phyloP scores from a whole-genome alignment of 2,888 invertebrate species.

The Cremastinae sp. region DNA sequence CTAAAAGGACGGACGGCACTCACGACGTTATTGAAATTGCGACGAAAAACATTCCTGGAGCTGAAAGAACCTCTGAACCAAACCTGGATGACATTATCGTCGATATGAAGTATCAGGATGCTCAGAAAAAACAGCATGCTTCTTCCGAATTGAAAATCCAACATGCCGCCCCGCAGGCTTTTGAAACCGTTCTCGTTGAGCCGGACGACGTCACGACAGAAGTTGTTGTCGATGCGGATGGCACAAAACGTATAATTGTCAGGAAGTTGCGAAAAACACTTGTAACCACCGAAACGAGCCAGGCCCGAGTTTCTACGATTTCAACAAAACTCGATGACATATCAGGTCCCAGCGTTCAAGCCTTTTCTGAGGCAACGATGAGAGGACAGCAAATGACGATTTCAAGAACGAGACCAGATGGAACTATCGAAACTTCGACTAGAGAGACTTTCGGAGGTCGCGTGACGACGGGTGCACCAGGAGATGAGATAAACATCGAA shows the following conservation, averaged over 20 bases:
- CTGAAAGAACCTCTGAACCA: conserved; percentile 6
- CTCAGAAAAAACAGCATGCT: conserved; percentile 81
- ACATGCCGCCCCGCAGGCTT: conserved; percentile 88
- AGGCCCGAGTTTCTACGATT: conserved; percentile 83
- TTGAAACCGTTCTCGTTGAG: conserved; percentile 90
- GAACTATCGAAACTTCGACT: conserved; percentile 84
- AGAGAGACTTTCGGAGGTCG: conserved; percentile 85
- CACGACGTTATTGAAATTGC: conserved; percentile 79
- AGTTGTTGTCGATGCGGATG: conserved; percentile 89
- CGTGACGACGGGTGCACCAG: conserved; percentile 84
- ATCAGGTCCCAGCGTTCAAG: conserved; percentile 83
- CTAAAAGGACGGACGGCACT: conserved; percentile 75
- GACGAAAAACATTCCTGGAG: conserved; percentile 72
- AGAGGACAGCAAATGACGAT: conserved; percentile 85
- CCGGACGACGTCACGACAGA: conserved; percentile 92
- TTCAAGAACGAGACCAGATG: conserved; percentile 83
- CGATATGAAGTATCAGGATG: conserved; percentile 86
- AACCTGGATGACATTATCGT: conserved; percentile 84
- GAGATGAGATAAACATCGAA: conserved; percentile 84
- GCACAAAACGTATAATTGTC: conserved; percentile 89
- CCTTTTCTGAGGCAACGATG: conserved; percentile 86
- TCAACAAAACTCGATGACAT: conserved; percentile 82
- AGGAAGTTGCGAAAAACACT: conserved; percentile 87
- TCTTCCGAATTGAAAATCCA: conserved; percentile 87
- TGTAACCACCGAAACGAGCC: conserved; percentile 84